These are phyloP conservation scores for Coremacera marginata DNA, from an alignment of 2,888 invertebrate genomes.

Conservation along the genomic window DNA sequence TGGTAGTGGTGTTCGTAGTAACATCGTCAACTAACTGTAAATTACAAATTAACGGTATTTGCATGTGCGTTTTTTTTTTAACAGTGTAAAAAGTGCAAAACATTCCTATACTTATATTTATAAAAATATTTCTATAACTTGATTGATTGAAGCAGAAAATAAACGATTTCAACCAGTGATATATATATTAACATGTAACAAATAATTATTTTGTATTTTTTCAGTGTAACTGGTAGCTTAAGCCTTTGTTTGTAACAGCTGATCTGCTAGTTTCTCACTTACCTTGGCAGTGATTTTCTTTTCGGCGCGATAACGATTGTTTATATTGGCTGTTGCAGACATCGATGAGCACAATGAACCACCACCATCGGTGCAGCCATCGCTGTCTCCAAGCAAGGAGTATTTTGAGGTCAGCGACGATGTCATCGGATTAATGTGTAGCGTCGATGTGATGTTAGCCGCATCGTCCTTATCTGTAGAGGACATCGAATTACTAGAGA, in stretches of 20 bases:
- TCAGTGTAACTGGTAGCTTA: not conserved
- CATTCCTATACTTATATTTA: not conserved
- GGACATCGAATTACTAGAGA: slow-evolving; percentile 48
- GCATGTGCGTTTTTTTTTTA: slow-evolving; percentile 7
- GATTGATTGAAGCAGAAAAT: not conserved
- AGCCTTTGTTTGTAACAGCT: not conserved
- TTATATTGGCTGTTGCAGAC: slow-evolving; percentile 57
- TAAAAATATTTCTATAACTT: not conserved
- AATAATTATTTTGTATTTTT: not conserved
- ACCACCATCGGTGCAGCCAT: slow-evolving; percentile 54
- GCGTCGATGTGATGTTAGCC: slow-evolving; percentile 14
- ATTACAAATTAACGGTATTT: slow-evolving; percentile 30
- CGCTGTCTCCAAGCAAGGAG: slow-evolving; percentile 59
- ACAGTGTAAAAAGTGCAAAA: slow-evolving; percentile 25
- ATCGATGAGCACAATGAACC: slow-evolving; percentile 48
- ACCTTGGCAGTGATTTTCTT: slow-evolving; percentile 70
- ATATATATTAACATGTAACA: not conserved
- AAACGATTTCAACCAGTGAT: not conserved
- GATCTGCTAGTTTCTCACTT: slow-evolving; percentile 46
- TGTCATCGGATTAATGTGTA: slow-evolving; percentile 60
- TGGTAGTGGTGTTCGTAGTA: slow-evolving; percentile 49
- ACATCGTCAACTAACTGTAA: slow-evolving; percentile 38
- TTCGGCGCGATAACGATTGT: slow-evolving; percentile 68
- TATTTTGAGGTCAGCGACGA: slow-evolving; percentile 65
- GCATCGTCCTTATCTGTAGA: slow-evolving; percentile 59